Evolutionary conservation across 2,797 vertebrate species (phyloP).

Genomic region (Acanthurus tractus): DNA sequence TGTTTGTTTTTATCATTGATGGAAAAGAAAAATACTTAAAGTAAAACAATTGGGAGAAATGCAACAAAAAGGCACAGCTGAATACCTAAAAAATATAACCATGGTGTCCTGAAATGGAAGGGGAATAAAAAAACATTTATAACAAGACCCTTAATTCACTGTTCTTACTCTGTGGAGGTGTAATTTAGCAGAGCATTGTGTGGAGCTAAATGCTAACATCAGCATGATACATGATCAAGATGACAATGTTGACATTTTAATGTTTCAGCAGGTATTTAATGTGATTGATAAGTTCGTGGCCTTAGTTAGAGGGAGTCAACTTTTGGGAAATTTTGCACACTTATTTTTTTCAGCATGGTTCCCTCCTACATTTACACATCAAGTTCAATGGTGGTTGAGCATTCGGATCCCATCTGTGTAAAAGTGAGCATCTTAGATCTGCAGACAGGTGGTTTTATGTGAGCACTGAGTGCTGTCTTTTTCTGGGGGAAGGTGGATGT

Average conservation of each 20-base stretch:
- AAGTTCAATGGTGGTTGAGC: too few relatives aligned
- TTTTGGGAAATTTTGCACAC: too few relatives aligned
- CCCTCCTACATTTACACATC: too few relatives aligned
- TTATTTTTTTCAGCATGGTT: too few relatives aligned
- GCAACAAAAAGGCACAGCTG: background rate
- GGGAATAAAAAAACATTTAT: background rate
- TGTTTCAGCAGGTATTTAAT: background rate
- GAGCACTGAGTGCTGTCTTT: too few relatives aligned
- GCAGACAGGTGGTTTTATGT: too few relatives aligned
- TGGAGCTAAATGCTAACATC: background rate
- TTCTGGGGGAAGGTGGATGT: too few relatives aligned
- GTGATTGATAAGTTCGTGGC: too few relatives aligned
- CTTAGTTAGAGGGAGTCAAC: too few relatives aligned
- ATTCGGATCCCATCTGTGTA: too few relatives aligned
- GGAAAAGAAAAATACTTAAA: conserved; percentile 29
- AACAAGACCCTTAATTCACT: background rate
- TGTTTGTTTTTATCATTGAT: conserved; percentile 41
- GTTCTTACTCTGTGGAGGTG: background rate
- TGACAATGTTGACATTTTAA: background rate
- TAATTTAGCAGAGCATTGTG: background rate
- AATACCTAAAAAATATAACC: background rate
- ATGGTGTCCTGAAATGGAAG: background rate
- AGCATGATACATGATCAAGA: background rate
- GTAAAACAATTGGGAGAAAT: background rate
- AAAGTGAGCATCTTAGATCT: too few relatives aligned